These are phyloP conservation scores for Catharus ustulatus DNA, from an alignment of 2,797 vertebrate species.

Conservation along the genomic window DNA sequence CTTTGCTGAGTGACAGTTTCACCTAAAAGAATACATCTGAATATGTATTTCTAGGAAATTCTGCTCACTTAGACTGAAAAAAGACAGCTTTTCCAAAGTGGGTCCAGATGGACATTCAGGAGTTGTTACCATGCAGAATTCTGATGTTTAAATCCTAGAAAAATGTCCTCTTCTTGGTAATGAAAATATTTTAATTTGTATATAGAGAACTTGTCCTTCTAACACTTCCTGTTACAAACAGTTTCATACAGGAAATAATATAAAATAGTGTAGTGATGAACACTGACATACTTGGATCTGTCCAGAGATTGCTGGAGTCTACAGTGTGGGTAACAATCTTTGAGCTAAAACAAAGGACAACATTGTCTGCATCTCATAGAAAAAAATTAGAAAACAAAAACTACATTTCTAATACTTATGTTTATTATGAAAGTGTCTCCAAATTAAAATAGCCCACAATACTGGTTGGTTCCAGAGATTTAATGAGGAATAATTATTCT, in stretches of 20 bases:
- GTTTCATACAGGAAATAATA: background rate
- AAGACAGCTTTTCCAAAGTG: background rate
- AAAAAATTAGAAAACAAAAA: conserved; percentile 45
- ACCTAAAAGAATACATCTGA: background rate
- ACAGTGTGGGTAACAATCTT: background rate
- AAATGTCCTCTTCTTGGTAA: background rate
- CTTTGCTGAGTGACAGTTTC: background rate
- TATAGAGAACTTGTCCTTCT: background rate
- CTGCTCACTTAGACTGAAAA: background rate
- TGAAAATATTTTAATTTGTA: background rate
- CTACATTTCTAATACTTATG: conserved; percentile 69
- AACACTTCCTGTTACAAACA: background rate
- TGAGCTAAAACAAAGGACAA: background rate
- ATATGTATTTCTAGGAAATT: background rate
- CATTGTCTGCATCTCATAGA: background rate
- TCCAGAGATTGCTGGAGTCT: background rate
- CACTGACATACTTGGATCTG: background rate
- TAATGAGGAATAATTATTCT: conserved; percentile 69
- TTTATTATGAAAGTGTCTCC: conserved; percentile 84
- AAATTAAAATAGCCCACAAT: conserved; percentile 78
- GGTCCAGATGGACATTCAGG: background rate
- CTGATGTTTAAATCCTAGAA: background rate
- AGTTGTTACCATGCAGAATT: background rate
- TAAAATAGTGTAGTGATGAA: background rate
- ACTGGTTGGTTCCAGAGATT: conserved; percentile 73